A percentile compares a stretch with the other conserved stretches of the same genome.
Conservation (phyloP, 2,888 invertebrate species). For the Nasonia oneida region DNA sequence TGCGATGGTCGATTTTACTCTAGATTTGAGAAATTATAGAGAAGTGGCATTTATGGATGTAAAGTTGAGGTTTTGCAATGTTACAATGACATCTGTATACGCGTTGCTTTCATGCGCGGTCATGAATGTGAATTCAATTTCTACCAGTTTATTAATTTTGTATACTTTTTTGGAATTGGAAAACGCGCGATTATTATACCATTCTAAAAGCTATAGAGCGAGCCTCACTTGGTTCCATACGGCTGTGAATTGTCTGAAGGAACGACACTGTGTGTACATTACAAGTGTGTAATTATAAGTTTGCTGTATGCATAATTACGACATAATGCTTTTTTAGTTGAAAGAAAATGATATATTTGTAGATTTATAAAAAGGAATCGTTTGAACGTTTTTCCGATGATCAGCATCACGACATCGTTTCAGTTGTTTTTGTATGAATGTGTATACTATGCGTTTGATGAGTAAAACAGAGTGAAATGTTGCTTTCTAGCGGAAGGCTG, state of each 20-base stretch:
- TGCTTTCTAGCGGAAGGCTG: constrained; percentile 43
- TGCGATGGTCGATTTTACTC: constrained; percentile 28
- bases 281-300: constrained; percentile 66
- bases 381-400: constrained; percentile 31
- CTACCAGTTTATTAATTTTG: constrained; percentile 19
- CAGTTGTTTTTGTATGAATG: constrained; percentile 51
- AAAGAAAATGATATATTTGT: constrained; percentile 42
- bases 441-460: background rate
- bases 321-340: constrained; percentile 51
- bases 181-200: background rate
- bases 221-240: constrained; percentile 73
- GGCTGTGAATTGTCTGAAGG: constrained; percentile 77
- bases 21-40: constrained; percentile 40
- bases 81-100: constrained; percentile 24
- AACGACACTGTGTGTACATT: constrained; percentile 76
- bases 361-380: constrained; percentile 48
- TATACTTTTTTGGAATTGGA: constrained; percentile 28
- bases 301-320: constrained; percentile 44
- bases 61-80: constrained; percentile 56
- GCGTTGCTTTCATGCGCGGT: constrained; percentile 15
- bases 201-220: constrained; percentile 51
- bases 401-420: constrained; percentile 45
- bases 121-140: constrained; percentile 10
- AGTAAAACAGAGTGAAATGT: constrained; percentile 16
- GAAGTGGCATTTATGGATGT: constrained; percentile 62